Conservation (phyloP, 2,797 vertebrate genomes). For the Peromyscus aztecus region DNA sequence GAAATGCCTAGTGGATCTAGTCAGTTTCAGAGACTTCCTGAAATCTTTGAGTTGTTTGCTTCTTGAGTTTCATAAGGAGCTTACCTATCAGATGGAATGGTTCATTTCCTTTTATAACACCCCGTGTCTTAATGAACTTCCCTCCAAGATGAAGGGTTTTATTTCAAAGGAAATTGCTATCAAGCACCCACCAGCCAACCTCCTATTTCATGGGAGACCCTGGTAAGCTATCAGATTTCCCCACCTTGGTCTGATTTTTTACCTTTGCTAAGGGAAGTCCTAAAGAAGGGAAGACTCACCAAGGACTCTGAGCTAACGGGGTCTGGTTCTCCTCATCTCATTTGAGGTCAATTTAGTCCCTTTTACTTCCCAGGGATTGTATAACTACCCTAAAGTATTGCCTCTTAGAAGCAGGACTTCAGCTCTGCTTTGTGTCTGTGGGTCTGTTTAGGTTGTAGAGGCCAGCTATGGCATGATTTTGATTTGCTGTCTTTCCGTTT, state of each 20-base stretch:
- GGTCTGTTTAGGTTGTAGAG: background rate
- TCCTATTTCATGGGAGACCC: background rate
- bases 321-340: background rate
- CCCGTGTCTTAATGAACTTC: background rate
- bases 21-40: background rate
- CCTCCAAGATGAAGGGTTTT: background rate
- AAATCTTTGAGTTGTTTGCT: background rate
- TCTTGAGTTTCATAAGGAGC: background rate
- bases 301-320: background rate
- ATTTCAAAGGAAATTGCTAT: background rate
- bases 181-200: no score
- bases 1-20: no score
- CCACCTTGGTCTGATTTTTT: background rate
- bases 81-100: background rate
- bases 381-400: background rate
- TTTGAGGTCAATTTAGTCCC: background rate
- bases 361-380: background rate
- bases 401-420: background rate
- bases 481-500: slow-evolving; percentile 2
- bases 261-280: background rate
- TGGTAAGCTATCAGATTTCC: background rate
- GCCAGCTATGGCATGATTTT: background rate
- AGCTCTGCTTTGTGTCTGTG: background rate
- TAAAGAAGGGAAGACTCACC: background rate
- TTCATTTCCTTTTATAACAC: background rate